Percentiles rank a stretch among this genome's conserved stretches.
These are phyloP conservation scores for Brienomyrus brachyistius DNA, from an alignment of 2,113 vertebrate genomes.

Conservation along the genomic window DNA sequence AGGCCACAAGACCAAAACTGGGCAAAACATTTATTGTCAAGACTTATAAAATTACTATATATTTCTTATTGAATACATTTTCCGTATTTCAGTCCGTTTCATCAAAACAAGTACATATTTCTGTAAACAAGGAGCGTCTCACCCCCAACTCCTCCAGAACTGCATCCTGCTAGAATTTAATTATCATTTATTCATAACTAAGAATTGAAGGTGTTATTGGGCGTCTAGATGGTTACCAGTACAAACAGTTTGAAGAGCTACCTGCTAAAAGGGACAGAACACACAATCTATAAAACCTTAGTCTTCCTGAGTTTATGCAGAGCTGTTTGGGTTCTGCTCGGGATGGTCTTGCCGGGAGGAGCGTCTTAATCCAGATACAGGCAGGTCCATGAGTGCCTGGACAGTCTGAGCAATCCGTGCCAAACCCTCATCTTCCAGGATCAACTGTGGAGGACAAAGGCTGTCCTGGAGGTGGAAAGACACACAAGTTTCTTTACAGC, in stretches of 20 bases:
- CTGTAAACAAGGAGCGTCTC: background rate
- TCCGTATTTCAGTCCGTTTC: background rate
- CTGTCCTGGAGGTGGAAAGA: slow-evolving; percentile 52
- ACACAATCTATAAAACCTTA: background rate
- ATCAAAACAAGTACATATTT: background rate
- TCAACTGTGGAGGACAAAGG: slow-evolving; percentile 66
- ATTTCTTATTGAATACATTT: background rate
- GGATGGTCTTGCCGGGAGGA: slow-evolving; percentile 30
- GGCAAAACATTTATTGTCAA: background rate
- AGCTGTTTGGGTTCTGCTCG: slow-evolving; percentile 16
- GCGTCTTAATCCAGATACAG: slow-evolving; percentile 19
- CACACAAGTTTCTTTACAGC: background rate
- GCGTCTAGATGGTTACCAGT: background rate
- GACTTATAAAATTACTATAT: background rate
- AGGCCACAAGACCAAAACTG: background rate
- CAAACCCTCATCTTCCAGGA: slow-evolving; percentile 71
- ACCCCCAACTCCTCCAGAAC: background rate
- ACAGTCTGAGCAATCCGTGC: slow-evolving; percentile 56
- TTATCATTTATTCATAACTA: background rate
- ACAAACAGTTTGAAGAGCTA: background rate
- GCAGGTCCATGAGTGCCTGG: slow-evolving; percentile 55
- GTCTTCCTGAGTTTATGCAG: background rate
- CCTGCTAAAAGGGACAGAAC: background rate
- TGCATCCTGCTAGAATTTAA: background rate
- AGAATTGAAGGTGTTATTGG: background rate